Base-by-base conservation (phyloP, 1,140 invertebrate genomes). In the Chrysoperla carnea region DNA sequence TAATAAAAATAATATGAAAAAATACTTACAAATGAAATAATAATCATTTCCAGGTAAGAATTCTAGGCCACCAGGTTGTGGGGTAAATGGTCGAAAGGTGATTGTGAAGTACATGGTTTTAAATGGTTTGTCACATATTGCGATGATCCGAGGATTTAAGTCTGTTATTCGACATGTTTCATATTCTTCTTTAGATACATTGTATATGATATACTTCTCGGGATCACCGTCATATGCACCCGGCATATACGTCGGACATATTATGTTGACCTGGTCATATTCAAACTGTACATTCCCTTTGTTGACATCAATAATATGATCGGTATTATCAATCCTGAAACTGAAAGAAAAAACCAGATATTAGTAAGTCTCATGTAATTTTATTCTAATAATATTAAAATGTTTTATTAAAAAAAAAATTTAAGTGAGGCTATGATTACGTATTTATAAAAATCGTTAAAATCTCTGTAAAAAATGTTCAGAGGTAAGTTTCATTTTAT, bases 241-340 rank as follows among this genome's bases (percentile, higher is more conserved):
- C 15, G 83, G 80, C 39, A 77, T 72, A 56, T 92, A 92, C 15
- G 85, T 83, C 14, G 89, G 89, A 71, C 89, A 93, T 58, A 92
- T 88, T 59, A 93, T 90, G 57, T 92, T 91, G 49, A 92, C 87
- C 67, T 92, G 88, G 59, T 93, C 89, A 63, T 89, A 92, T 60
- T 91, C 87, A 61, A 87, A 90, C 53, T 81, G 78, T 45, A 82
- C 73, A 63, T 91, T 92, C 44, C 85, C 86, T 64, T 89, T 88
- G 69, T 93, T 93, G 48, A 93, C 82, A 63, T 92, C 88, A 58
- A 92, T 91, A 62, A 93, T 90, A 64, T 93, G 88, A 64, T 93
- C 89, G 23, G 88, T 93, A 62, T 93, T 93, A 71, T 92, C 88
- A 76, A 92, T 92, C 61, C 88, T 79, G 70, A 93, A 93, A 79